Conservation (phyloP, 64 coral and sea anemone genomes). For the Stichodactyla helianthus region DNA sequence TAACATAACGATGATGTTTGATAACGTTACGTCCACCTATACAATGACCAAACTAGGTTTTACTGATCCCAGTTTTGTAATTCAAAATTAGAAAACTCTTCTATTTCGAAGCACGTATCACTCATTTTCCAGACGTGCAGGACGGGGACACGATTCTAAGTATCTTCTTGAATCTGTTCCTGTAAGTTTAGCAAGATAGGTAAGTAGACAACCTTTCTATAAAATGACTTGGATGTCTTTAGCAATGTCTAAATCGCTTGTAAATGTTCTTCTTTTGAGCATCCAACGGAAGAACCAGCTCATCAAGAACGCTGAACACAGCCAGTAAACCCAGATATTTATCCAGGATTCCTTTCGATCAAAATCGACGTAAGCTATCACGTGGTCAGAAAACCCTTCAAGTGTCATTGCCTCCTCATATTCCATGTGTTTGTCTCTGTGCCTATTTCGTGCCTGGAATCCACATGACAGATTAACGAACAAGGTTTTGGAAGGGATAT, state of each 20-base stretch:
- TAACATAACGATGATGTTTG: too few relatives aligned
- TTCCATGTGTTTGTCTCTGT: conserved; percentile 46
- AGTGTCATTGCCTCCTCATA: conserved; percentile 39
- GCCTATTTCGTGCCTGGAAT: conserved; percentile 67
- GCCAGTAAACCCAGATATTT: conserved; percentile 40
- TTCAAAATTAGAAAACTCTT: too few relatives aligned
- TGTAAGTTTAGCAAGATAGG: too few relatives aligned
- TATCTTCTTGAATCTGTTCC: too few relatives aligned
- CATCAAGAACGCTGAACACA: conserved; percentile 39
- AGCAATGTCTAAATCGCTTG: not conserved
- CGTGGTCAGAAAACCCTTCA: conserved; percentile 47
- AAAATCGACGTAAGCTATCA: conserved; percentile 36
- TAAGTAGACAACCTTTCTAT: not conserved
- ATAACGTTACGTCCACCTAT: too few relatives aligned
- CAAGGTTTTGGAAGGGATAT: conserved; percentile 31
- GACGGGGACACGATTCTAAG: too few relatives aligned
- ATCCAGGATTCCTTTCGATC: conserved; percentile 41
- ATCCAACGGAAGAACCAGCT: conserved; percentile 45
- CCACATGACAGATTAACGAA: conserved; percentile 58
- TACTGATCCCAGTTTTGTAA: too few relatives aligned
- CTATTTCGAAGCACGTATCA: too few relatives aligned
- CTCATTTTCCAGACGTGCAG: too few relatives aligned
- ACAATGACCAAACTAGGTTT: too few relatives aligned
- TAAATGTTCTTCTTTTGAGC: conserved; percentile 24
- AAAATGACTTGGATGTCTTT: conserved; percentile 16